Base-by-base conservation (phyloP, 2,797 vertebrate species). In the Periophthalmus magnuspinnatus region DNA sequence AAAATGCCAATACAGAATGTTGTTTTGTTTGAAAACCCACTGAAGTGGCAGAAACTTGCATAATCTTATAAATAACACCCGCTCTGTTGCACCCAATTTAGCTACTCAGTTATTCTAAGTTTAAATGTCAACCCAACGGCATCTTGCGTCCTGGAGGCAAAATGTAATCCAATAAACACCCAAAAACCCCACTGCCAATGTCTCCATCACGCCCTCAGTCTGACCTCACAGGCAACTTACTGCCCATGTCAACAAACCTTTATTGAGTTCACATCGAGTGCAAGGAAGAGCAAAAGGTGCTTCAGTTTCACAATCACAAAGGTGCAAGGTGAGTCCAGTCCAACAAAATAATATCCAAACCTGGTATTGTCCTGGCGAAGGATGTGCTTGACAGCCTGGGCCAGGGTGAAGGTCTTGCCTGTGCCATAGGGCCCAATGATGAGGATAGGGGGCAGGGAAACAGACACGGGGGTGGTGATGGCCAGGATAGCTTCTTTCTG, bases 391-490 rank as follows among this genome's bases (percentile, higher is more conserved):
- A 98, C 97, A 58, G 97, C 98, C 94, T 99, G 98, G 80, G 98
- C 98, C 89, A 99, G 92, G 21, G 98, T 98, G 94, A 99, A 99
- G 0, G 98, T 99, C 93, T 99, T 99, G 86, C 98, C 98, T 24
- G 98, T 99, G 89, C 98, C 98, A 38, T 99, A 99, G 79, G 98
- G 98, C 70, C 98, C 98, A 28, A 99, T 98, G 93, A 99, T 96
- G 75, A 99, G 96, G 80, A 99, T 95, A 36, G 98, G 98, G 41
- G 98, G 98, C 90, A 99, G 93, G 54, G 93, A 90, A 78, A 97
- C 92, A 32, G 95, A 88, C 47, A 98, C 87, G 0, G 98, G 97
- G 60, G 98, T 98, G 81, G 97, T 99, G 89, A 99, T 98, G 52
- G 98, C 98, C 88, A 99, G 90, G 82, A 99, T 96, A 84, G 98